Conservation (phyloP, 2,888 invertebrate species). For the Prosapia bicincta region DNA sequence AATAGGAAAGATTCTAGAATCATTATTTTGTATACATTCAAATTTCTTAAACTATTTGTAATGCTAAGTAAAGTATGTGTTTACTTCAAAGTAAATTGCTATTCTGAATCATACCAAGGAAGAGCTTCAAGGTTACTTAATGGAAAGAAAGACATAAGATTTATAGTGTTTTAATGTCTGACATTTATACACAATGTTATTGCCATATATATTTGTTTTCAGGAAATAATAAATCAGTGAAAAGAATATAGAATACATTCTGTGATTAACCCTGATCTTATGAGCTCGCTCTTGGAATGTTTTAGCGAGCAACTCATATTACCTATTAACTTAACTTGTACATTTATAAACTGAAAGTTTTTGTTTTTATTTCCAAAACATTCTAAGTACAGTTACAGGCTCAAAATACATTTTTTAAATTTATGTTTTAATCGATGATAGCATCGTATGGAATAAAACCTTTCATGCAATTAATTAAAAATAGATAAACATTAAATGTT, state of each 20-base stretch:
- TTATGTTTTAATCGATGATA: background rate
- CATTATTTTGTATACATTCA: too few relatives aligned
- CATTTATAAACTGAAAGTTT: background rate
- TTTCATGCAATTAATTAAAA: background rate
- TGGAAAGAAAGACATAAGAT: too few relatives aligned
- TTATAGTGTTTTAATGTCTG: background rate
- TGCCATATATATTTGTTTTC: slow-evolving; percentile 25
- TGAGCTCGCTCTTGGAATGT: background rate
- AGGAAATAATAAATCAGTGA: slow-evolving; percentile 15
- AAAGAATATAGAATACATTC: background rate
- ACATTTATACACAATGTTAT: slow-evolving; percentile 23
- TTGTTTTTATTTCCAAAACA: background rate
- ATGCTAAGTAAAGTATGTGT: too few relatives aligned
- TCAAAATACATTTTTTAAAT: too few relatives aligned
- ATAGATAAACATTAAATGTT: background rate
- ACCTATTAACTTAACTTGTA: background rate
- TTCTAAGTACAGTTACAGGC: background rate
- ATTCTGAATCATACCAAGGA: too few relatives aligned
- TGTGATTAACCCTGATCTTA: background rate
- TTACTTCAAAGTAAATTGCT: too few relatives aligned
- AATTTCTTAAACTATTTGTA: too few relatives aligned
- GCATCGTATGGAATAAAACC: background rate
- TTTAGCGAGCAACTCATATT: too few relatives aligned
- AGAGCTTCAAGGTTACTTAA: too few relatives aligned
- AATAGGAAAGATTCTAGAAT: too few relatives aligned